Evolutionary conservation across 2,888 invertebrate genomes (phyloP).

Genomic region (Scaptomyza parva): DNA sequence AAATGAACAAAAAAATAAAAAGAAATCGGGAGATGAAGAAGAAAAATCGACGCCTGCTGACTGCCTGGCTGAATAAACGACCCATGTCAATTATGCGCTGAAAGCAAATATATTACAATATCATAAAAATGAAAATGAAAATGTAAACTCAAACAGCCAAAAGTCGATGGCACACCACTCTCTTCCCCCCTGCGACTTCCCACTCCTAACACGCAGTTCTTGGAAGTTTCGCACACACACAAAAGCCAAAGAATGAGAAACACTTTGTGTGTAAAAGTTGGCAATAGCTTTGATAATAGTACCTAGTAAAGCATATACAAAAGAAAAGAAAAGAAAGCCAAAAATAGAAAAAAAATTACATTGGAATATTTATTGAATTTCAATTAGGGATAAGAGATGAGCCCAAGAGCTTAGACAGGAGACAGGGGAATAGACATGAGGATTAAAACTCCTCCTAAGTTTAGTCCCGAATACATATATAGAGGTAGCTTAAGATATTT

Average conservation of each 20-base stretch:
- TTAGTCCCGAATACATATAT: too few species aligned
- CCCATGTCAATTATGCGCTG: slow-evolving; percentile 80
- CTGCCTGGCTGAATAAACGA: slow-evolving; percentile 63
- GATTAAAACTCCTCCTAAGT: too few species aligned
- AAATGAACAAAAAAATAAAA: not conserved
- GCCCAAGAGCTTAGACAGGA: not conserved
- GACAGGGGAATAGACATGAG: not conserved
- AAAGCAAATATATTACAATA: slow-evolving; percentile 81
- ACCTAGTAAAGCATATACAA: too few species aligned
- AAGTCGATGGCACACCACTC: slow-evolving; percentile 51
- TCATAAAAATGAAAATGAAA: slow-evolving; percentile 74
- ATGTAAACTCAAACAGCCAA: slow-evolving; percentile 75
- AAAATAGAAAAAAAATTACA: slow-evolving; percentile 2
- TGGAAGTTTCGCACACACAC: slow-evolving; percentile 41
- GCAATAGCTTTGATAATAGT: slow-evolving; percentile 40
- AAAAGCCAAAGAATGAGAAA: slow-evolving; percentile 41
- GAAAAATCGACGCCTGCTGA: slow-evolving; percentile 59
- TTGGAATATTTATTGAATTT: slow-evolving; percentile 19
- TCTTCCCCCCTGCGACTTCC: too few species aligned
- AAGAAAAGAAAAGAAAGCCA: not conserved
- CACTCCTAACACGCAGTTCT: slow-evolving; percentile 10
- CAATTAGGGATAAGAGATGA: slow-evolving; percentile 1
- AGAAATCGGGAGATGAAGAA: not conserved
- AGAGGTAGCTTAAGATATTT: too few species aligned
- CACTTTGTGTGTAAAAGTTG: slow-evolving; percentile 60